Conservation (phyloP, 1,140 invertebrate species). For the Heliothis virescens region DNA sequence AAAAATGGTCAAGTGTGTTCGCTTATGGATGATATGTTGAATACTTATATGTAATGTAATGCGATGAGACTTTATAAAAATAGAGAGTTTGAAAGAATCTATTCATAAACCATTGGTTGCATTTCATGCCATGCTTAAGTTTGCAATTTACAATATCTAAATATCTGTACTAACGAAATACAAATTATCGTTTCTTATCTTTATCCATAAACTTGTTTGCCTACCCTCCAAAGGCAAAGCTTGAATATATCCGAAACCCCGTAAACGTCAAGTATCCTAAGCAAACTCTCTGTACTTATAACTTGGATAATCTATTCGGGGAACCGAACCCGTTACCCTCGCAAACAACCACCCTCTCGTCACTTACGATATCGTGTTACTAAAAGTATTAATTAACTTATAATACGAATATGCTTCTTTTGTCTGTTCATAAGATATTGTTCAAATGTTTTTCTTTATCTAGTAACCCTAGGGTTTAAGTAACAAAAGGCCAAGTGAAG, state of each 20-base stretch:
- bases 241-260: conserved; percentile 37
- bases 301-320: conserved; percentile 46
- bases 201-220: conserved; percentile 25
- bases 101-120: no score
- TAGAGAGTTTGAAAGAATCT: not conserved
- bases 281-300: conserved; percentile 34
- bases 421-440: not conserved
- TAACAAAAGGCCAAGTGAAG: no score
- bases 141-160: no score
- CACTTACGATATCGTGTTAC: conserved; percentile 39
- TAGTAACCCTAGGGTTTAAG: no score
- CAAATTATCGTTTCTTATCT: conserved; percentile 25
- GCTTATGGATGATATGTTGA: not conserved
- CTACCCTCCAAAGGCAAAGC: conserved; percentile 5
- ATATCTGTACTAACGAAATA: not conserved
- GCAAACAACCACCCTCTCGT: conserved; percentile 35
- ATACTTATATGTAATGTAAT: not conserved
- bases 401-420: not conserved
- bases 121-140: no score
- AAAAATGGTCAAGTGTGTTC: conserved; percentile 33
- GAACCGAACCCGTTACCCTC: conserved; percentile 34
- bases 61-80: not conserved
- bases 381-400: conserved; percentile 47
- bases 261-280: conserved; percentile 42
- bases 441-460: no score